Percentiles rank a stretch among this genome's conserved stretches.
Evolutionary conservation across 2,113 vertebrate species (phyloP).

Genomic region (Mastomys coucha): DNA sequence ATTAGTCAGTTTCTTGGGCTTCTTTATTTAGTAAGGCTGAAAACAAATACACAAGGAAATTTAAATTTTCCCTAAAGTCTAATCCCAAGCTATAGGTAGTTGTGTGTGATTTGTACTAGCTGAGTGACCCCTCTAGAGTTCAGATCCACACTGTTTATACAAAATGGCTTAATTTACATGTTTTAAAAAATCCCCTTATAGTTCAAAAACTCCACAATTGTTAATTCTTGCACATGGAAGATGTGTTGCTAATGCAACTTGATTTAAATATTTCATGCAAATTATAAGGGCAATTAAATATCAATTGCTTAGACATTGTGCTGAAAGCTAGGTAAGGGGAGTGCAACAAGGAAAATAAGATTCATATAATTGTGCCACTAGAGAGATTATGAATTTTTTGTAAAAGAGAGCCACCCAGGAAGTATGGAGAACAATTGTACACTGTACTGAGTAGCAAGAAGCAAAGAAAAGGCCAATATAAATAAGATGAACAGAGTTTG

Average conservation of each 20-base stretch:
- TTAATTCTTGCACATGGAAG: conserved; percentile 42
- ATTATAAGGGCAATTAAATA: conserved; percentile 22
- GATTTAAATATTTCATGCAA: conserved; percentile 16
- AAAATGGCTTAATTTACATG: conserved; percentile 19
- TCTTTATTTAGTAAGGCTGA: background rate
- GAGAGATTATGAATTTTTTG: background rate
- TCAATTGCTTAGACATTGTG: background rate
- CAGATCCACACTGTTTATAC: background rate
- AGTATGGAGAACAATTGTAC: background rate
- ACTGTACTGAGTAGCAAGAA: background rate
- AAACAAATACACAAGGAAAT: background rate
- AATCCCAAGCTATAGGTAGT: background rate
- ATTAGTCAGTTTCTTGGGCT: background rate
- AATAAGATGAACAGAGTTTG: background rate
- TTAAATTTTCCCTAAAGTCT: background rate
- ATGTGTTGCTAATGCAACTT: conserved; percentile 29
- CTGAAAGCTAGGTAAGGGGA: background rate
- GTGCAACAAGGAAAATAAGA: background rate
- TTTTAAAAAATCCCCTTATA: background rate
- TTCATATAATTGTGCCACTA: background rate
- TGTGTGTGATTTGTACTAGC: background rate
- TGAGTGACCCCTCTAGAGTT: background rate
- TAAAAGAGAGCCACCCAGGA: background rate
- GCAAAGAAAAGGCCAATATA: background rate
- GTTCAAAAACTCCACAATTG: background rate